These are phyloP conservation scores for Athalia cordata DNA, from an alignment of 2,888 invertebrate species.

Conservation along the genomic window DNA sequence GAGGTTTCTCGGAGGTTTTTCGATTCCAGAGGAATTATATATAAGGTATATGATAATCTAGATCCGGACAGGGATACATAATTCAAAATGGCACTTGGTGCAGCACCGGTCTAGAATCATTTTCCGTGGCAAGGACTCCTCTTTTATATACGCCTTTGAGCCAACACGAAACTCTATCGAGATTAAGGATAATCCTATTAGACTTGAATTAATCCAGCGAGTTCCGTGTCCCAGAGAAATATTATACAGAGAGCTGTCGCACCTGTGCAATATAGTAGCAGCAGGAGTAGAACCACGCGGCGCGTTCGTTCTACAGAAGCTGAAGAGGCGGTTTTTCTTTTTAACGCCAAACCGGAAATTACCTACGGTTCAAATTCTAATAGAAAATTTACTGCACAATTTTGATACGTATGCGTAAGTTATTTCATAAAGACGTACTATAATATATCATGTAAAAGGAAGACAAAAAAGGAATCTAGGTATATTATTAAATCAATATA, in stretches of 20 bases:
- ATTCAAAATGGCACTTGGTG: slow-evolving; percentile 53
- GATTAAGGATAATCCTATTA: slow-evolving; percentile 70
- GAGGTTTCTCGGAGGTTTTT: not conserved
- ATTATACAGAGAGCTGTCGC: slow-evolving; percentile 52
- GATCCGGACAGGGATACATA: slow-evolving; percentile 55
- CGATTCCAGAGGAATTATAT: not conserved
- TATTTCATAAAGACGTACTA: no score
- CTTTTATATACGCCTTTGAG: slow-evolving; percentile 39
- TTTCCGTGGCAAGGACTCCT: slow-evolving; percentile 50
- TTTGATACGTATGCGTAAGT: not conserved
- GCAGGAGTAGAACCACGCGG: not conserved
- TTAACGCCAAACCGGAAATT: slow-evolving; percentile 11
- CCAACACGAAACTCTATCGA: slow-evolving; percentile 59
- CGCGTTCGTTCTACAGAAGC: not conserved
- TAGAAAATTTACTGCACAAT: slow-evolving; percentile 14
- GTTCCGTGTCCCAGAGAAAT: slow-evolving; percentile 62
- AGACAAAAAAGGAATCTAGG: no score
- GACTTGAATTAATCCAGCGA: slow-evolving; percentile 68
- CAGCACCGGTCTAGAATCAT: slow-evolving; percentile 50
- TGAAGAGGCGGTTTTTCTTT: not conserved
- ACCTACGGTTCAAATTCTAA: slow-evolving; percentile 9
- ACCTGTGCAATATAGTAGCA: slow-evolving; percentile 10
- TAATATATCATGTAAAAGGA: no score
- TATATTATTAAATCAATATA: no score
- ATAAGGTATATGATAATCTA: slow-evolving; percentile 53